Percentiles rank a stretch among this genome's conserved stretches.
These are phyloP conservation scores for Podarcis lilfordi DNA, from an alignment of 2,797 vertebrate genomes.

Conservation along the genomic window DNA sequence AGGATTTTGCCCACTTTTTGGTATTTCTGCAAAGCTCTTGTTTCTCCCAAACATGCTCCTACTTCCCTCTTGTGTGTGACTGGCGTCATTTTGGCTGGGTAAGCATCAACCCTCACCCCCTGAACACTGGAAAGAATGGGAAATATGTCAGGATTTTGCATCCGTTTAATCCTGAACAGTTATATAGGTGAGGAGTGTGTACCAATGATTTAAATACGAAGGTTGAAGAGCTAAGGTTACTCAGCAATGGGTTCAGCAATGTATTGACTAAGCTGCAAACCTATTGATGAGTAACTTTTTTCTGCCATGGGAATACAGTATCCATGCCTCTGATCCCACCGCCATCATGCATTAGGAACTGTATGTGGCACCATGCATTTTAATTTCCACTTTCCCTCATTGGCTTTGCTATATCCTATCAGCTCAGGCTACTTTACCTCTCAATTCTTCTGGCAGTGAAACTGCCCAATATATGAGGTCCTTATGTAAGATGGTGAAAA, in stretches of 20 bases:
- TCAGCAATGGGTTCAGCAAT: background rate
- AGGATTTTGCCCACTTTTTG: background rate
- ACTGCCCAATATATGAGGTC: too few relatives aligned
- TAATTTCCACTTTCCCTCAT: too few relatives aligned
- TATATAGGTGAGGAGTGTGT: background rate
- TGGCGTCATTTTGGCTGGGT: background rate
- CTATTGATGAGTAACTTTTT: background rate
- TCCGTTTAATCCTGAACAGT: background rate
- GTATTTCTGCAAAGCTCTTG: background rate
- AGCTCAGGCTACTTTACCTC: too few relatives aligned
- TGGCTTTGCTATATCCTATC: too few relatives aligned
- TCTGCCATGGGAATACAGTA: background rate
- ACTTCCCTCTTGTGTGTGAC: background rate
- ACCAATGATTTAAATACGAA: background rate
- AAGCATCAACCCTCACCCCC: background rate
- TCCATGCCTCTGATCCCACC: background rate
- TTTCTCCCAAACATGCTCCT: background rate
- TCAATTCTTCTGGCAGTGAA: too few relatives aligned
- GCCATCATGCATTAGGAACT: background rate
- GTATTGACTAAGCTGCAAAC: background rate
- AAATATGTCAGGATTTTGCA: background rate
- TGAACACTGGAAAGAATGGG: background rate
- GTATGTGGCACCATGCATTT: too few relatives aligned
- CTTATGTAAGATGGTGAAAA: too few relatives aligned
- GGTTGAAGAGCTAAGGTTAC: background rate